Evolutionary conservation across 2,797 vertebrate genomes (phyloP).

Genomic region (Lacerta bilineata): DNA sequence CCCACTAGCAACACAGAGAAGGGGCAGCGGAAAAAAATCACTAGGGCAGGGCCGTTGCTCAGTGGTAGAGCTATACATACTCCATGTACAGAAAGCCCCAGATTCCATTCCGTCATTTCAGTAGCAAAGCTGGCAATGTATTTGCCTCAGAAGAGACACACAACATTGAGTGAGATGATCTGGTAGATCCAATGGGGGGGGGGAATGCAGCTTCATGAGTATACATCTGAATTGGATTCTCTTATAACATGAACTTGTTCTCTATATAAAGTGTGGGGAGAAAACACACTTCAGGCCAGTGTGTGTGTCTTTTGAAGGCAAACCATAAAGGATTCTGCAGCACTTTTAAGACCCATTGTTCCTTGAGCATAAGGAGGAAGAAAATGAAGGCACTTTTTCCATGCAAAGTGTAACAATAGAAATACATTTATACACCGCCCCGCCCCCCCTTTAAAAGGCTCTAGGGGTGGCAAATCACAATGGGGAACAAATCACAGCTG

Average conservation of each 20-base stretch:
- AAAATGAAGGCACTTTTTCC: not conserved
- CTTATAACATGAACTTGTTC: too few relatives aligned
- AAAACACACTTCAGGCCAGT: not conserved
- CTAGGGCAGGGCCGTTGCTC: not conserved
- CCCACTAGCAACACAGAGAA: not conserved
- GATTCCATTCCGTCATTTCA: not conserved
- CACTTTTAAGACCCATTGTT: not conserved
- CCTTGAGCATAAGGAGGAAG: not conserved
- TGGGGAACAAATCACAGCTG: not conserved
- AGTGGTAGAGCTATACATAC: not conserved
- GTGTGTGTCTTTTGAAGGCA: not conserved
- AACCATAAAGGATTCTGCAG: not conserved
- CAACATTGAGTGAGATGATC: too few relatives aligned
- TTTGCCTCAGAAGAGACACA: too few relatives aligned
- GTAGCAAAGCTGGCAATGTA: not conserved
- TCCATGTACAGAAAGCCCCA: not conserved
- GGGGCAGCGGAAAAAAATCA: not conserved
- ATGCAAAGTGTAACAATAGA: not conserved
- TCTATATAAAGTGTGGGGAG: not conserved
- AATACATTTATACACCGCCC: not conserved
- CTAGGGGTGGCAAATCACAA: not conserved
- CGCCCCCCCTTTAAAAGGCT: not conserved
- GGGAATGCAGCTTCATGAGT: too few relatives aligned
- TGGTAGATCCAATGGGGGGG: not conserved
- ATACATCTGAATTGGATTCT: too few relatives aligned